phyloP scores from a whole-genome alignment of 2,113 vertebrate genomes.

The Sinocyclocheilus rhinocerous region DNA sequence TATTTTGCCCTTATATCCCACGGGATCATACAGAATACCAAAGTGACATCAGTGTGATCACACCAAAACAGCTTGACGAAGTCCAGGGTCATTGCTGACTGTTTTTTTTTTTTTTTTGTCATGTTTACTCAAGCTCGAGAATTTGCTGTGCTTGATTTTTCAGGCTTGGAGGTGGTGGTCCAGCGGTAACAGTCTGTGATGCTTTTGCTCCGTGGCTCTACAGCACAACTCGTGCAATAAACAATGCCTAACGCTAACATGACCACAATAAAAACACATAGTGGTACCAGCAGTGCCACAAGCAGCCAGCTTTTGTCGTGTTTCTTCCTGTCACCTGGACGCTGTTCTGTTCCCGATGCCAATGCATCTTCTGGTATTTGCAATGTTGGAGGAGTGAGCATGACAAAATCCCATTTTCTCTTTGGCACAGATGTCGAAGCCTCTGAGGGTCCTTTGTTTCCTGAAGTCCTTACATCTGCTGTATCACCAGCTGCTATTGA shows the following conservation, averaged over 20 bases:
- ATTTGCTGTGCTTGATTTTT: slow-evolving; percentile 69
- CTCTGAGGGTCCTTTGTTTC: not conserved
- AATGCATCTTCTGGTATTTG: slow-evolving; percentile 29
- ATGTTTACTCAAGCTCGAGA: slow-evolving; percentile 65
- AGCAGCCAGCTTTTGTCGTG: slow-evolving; percentile 88
- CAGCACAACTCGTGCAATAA: slow-evolving; percentile 89
- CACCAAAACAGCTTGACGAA: slow-evolving; percentile 18
- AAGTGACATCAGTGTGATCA: slow-evolving; percentile 6
- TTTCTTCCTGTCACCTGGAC: slow-evolving; percentile 61
- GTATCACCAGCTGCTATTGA: slow-evolving; percentile 12
- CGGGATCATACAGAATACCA: not conserved
- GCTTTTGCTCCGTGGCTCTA: slow-evolving; percentile 79
- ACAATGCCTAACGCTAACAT: slow-evolving; percentile 88
- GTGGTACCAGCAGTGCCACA: slow-evolving; percentile 86
- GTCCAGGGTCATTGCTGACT: not conserved
- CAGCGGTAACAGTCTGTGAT: slow-evolving; percentile 87
- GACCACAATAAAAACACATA: slow-evolving; percentile 85
- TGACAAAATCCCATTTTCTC: not conserved
- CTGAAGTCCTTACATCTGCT: not conserved
- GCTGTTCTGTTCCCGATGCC: slow-evolving; percentile 30
- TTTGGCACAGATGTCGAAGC: slow-evolving; percentile 1
- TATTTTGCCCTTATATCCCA: not conserved
- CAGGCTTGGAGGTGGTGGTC: slow-evolving; percentile 77
- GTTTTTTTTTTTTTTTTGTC: not conserved
- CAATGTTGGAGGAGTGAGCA: slow-evolving; percentile 2